A percentile compares a stretch with the other conserved stretches of the same genome.
These are phyloP conservation scores for Calliopsis andreniformis DNA, from an alignment of 1,140 invertebrate species.

Conservation along the genomic window DNA sequence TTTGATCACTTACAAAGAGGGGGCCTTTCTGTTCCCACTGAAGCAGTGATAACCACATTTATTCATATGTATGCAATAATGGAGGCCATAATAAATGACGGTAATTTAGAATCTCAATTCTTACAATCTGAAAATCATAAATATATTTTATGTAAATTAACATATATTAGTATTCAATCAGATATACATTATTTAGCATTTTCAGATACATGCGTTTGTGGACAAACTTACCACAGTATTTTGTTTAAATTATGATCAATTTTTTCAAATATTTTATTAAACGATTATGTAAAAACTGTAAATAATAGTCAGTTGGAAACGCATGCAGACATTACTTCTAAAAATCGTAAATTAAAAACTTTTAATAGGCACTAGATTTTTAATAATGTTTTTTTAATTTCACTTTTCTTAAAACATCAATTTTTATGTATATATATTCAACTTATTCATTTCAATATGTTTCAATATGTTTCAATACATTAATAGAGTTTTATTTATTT, in stretches of 20 bases:
- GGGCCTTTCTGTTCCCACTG: not conserved
- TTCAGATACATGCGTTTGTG: not conserved
- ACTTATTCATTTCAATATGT: slow-evolving; percentile 2
- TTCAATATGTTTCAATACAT: not conserved
- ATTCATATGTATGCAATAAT: slow-evolving; percentile 1
- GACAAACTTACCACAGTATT: not conserved
- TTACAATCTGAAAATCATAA: not conserved
- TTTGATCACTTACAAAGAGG: slow-evolving; percentile 11
- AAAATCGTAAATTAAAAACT: slow-evolving; percentile 12
- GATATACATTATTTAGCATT: slow-evolving; percentile 12
- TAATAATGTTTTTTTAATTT: not conserved
- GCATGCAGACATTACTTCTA: not conserved
- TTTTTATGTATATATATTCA: slow-evolving; percentile 6
- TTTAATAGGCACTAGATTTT: slow-evolving; percentile 4
- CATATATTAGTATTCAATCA: slow-evolving; percentile 11
- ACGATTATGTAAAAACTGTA: slow-evolving; percentile 1
- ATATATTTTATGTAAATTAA: slow-evolving; percentile 12
- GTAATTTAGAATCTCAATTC: not conserved
- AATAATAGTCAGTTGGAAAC: not conserved
- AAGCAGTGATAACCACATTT: not conserved
- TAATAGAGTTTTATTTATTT: slow-evolving; percentile 9
- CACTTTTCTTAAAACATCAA: not conserved
- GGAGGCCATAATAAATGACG: slow-evolving; percentile 14
- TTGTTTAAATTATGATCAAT: slow-evolving; percentile 5
- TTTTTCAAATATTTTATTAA: slow-evolving; percentile 1